Evolutionary conservation across 2,888 invertebrate genomes (phyloP).

Genomic region (Synergus japonicus): DNA sequence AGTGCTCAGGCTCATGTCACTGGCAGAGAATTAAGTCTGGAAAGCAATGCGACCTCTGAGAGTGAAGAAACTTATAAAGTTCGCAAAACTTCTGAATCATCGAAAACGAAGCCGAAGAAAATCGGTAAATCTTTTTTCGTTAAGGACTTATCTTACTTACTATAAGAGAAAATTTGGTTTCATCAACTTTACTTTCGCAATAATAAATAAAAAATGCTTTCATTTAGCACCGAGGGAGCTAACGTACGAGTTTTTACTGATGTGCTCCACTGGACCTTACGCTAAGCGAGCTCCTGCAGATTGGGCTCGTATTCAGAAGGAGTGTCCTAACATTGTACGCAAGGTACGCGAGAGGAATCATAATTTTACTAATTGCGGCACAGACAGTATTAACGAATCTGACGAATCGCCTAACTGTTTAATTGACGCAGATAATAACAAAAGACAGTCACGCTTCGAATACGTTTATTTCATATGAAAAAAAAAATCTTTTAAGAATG

Average conservation of each 20-base stretch:
- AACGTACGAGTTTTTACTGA: conserved; percentile 78
- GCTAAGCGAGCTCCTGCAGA: conserved; percentile 79
- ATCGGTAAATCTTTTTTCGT: conserved; percentile 58
- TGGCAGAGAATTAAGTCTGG: conserved; percentile 66
- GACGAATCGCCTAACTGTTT: conserved; percentile 45
- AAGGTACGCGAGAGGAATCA: conserved; percentile 74
- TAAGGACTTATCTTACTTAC: background rate
- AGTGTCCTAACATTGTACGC: conserved; percentile 79
- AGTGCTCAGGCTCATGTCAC: conserved; percentile 58
- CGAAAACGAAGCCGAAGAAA: conserved; percentile 56
- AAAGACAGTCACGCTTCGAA: background rate
- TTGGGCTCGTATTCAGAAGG: conserved; percentile 79
- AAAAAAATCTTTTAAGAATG: background rate
- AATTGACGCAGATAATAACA: conserved; percentile 44
- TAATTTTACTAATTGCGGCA: conserved; percentile 62
- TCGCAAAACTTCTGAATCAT: conserved; percentile 59
- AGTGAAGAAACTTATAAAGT: conserved; percentile 71
- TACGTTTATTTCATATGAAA: conserved; percentile 13
- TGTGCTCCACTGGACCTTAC: conserved; percentile 80
- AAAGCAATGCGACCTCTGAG: conserved; percentile 69
- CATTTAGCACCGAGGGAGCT: conserved; percentile 71
- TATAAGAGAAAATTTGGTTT: no score
- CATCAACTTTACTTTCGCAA: no score
- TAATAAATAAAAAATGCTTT: conserved; percentile 20
- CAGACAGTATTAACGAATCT: conserved; percentile 34